Conservation (phyloP, 2,113 vertebrate species). For the Siniperca knerii region DNA sequence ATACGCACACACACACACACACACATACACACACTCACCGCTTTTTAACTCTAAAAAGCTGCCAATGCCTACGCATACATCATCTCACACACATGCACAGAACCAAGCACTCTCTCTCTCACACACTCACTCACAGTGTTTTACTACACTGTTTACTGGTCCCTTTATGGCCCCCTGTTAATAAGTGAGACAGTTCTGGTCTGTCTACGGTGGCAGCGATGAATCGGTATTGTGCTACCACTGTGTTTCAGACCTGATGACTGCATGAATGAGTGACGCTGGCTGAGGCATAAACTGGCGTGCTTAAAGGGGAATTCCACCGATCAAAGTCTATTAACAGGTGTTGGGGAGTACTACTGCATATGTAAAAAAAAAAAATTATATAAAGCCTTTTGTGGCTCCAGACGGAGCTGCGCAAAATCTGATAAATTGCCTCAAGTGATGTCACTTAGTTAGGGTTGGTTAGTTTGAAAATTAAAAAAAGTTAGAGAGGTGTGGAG, state of each 20-base stretch:
- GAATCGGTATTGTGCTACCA: conserved; percentile 49
- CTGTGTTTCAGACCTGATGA: conserved; percentile 40
- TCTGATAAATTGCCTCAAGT: conserved; percentile 3
- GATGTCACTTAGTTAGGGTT: not conserved
- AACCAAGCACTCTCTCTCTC: not conserved
- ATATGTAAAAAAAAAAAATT: not conserved
- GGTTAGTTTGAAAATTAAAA: not conserved
- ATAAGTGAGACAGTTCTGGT: conserved; percentile 66
- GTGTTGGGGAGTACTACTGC: not conserved
- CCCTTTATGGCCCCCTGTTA: conserved; percentile 73
- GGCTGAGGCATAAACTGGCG: not conserved
- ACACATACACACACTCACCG: conserved; percentile 13
- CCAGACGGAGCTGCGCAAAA: not conserved
- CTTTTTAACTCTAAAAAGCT: conserved; percentile 32
- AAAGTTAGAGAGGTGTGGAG: not conserved
- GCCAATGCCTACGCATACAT: conserved; percentile 22
- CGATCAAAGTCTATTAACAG: not conserved
- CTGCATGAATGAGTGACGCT: conserved; percentile 26
- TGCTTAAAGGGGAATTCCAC: not conserved
- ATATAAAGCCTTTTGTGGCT: not conserved
- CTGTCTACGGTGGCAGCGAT: conserved; percentile 35
- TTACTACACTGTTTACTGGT: conserved; percentile 74
- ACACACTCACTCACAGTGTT: conserved; percentile 28
- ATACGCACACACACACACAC: conserved; percentile 21
- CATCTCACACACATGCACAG: conserved; percentile 20